A percentile compares a stretch with the other conserved stretches of the same genome.
phyloP scores from a whole-genome alignment of 2,888 invertebrate genomes.

The Melinaea menophilus region DNA sequence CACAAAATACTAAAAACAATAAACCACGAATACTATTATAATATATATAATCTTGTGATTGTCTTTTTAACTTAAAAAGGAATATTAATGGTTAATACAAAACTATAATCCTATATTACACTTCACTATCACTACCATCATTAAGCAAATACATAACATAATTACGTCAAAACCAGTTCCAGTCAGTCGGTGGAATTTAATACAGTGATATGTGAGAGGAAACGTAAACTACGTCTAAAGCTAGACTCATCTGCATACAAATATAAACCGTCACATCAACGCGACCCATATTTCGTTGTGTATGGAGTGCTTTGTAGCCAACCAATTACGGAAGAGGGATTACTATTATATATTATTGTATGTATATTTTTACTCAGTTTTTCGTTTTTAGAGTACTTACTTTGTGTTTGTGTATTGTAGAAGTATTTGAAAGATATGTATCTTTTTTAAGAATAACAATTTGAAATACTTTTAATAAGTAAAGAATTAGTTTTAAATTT shows the following conservation, averaged over 20 bases:
- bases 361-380: background rate
- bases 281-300: constrained; percentile 28
- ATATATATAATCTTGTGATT: too few species aligned
- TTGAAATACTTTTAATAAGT: background rate
- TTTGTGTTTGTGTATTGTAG: too few species aligned
- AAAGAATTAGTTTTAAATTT: background rate
- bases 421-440: too few species aligned
- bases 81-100: too few species aligned
- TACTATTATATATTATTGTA: constrained; percentile 17
- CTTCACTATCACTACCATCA: background rate
- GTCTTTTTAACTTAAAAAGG: too few species aligned
- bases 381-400: background rate
- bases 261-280: constrained; percentile 28
- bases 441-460: background rate
- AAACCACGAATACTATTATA: too few species aligned
- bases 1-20: too few species aligned
- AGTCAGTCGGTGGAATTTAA: constrained; percentile 26
- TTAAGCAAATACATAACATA: background rate
- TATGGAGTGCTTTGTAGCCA: constrained; percentile 28
- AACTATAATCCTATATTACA: background rate
- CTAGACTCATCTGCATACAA: constrained; percentile 31
- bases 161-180: constrained; percentile 24
- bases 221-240: constrained; percentile 24
- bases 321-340: constrained; percentile 28
- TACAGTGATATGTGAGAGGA: constrained; percentile 22